Evolutionary conservation across 2,888 invertebrate species (phyloP), one percentile per base, ranked within the genome.

Genomic region (Miltochrista miniata): DNA sequence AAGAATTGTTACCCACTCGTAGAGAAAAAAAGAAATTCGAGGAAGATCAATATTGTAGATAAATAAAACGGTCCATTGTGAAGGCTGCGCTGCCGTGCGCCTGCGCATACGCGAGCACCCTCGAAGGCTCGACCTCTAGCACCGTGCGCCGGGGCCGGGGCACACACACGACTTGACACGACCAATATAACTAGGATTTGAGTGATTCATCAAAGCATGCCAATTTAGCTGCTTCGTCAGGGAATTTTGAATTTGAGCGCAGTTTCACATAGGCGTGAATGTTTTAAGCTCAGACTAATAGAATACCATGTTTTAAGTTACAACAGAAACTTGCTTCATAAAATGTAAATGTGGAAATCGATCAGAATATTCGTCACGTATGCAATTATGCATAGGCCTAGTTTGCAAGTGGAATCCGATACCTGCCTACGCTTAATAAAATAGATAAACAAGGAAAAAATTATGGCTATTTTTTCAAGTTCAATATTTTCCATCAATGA

Each of bases 41-140:
- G 75, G 61, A 72, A 88, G 87, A 87, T 89, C 84, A 79, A 86
- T 85, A 83, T 72, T 74, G 72, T 69, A 83, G 88, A 88, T 87
- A 86, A 86, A 82, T 81, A 81, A 79, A 80, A 79, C 74, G 79
- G 72, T 62, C 78, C 74, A 83, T 87, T 87, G 83, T 87, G 75
- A 78, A 75, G 70, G 70, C 68, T 64, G 64, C 63, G 65, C 68
- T 66, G 60, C 65, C 61, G 62, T 63, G 68, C 64, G 69, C 65
- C 58, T 56, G 54, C 56, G 58, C 35, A 15, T 37, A 42, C n/a
- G 47, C 24, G 24, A 47, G 40, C 44, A 52, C 52, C 52, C 52
- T 52, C 48, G 15, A 48, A 49, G 13, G 51, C 51, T 57, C 58
- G 59, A 62, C 56, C 51, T 61, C 52, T 59, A 44, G 29, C 41